Conservation (phyloP, 2,888 invertebrate species). For the Coelopa pilipes region DNA sequence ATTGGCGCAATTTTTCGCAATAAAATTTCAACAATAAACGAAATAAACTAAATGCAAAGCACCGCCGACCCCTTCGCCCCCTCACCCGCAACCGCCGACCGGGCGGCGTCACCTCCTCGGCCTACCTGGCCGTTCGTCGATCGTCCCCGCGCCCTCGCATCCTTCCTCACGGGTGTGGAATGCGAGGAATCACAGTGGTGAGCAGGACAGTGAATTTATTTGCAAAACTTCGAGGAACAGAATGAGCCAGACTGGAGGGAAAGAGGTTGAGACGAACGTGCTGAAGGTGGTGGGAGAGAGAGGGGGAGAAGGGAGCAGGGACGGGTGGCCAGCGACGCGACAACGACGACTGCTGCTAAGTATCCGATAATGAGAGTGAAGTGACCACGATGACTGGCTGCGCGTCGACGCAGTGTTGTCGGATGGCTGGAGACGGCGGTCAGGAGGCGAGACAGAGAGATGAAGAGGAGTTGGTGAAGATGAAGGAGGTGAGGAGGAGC, state of each 20-base stretch:
- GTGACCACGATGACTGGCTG: constrained; percentile 31
- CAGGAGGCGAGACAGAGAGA: too few species aligned
- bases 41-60: constrained; percentile 22
- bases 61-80: not conserved
- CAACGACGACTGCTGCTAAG: constrained; percentile 29
- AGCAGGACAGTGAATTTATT: constrained; percentile 26
- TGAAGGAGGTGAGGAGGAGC: too few species aligned
- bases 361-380: constrained; percentile 36
- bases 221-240: not conserved
- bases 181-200: constrained; percentile 20
- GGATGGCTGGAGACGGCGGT: not conserved
- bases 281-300: not conserved
- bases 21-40: constrained; percentile 30
- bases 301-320: not conserved
- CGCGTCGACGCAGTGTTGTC: not conserved
- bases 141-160: not conserved
- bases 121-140: not conserved
- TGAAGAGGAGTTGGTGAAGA: too few species aligned
- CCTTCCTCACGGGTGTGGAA: constrained; percentile 17
- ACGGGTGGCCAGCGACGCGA: not conserved
- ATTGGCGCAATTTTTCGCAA: constrained; percentile 11
- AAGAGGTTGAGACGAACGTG: constrained; percentile 7
- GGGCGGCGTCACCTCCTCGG: not conserved
- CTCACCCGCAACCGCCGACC: not conserved
- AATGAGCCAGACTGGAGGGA: not conserved